A percentile compares a stretch with the other conserved stretches of the same genome.
These are phyloP conservation scores for Brachyrhaphis roseni DNA, from an alignment of 2,797 vertebrate species.

Conservation along the genomic window DNA sequence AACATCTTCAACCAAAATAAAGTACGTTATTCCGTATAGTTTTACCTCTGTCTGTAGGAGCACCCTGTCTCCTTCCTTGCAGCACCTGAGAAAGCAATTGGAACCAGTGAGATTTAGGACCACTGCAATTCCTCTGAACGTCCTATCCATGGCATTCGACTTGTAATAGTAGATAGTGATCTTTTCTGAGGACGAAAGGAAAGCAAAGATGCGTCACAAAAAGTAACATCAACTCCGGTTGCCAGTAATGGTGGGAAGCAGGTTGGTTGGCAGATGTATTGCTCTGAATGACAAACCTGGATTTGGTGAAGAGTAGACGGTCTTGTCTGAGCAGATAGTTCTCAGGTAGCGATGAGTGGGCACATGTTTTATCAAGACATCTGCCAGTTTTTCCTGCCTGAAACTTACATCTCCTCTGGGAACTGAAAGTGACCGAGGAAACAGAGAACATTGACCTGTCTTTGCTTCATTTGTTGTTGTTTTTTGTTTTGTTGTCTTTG, in stretches of 20 bases:
- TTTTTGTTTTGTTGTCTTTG: neutral
- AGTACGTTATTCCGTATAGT: neutral
- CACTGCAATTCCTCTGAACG: conserved; percentile 69
- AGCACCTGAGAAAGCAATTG: conserved; percentile 77
- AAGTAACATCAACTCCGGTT: neutral
- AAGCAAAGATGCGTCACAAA: neutral
- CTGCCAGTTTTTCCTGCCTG: conserved; percentile 10
- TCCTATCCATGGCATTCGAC: neutral
- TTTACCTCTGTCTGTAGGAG: conserved; percentile 73
- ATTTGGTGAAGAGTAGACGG: conserved; percentile 39
- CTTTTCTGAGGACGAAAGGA: conserved; percentile 57
- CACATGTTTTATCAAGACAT: conserved; percentile 46
- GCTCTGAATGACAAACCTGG: conserved; percentile 62
- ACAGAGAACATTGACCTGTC: neutral
- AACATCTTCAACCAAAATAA: neutral
- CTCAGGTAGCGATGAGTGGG: conserved; percentile 50
- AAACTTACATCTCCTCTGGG: conserved; percentile 58
- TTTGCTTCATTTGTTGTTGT: neutral
- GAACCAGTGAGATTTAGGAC: conserved; percentile 78
- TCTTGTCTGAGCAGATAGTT: conserved; percentile 32
- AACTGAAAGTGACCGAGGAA: conserved; percentile 47
- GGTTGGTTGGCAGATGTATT: neutral
- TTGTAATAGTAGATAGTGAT: conserved; percentile 82
- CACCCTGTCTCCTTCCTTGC: conserved; percentile 32
- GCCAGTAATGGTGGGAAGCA: neutral